Percentiles rank a stretch among this genome's conserved stretches.
Conservation (phyloP, 2,797 vertebrate genomes). For the Chromis chromis region DNA sequence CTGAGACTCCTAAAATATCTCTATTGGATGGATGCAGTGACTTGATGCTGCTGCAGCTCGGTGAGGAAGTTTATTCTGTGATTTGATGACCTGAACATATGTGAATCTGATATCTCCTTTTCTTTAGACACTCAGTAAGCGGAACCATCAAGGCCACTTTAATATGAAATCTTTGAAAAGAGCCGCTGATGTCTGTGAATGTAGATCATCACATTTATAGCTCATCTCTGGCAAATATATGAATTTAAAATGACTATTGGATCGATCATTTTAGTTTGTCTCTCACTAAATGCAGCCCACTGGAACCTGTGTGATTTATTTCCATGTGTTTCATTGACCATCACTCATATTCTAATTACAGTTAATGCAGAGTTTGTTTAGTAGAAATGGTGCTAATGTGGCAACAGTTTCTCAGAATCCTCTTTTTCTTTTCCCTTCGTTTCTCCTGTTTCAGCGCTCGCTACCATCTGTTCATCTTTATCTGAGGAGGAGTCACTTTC, state of each 20-base stretch:
- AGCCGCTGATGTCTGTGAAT: constrained; percentile 35
- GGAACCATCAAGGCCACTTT: constrained; percentile 36
- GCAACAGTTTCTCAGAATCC: background rate
- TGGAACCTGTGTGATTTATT: background rate
- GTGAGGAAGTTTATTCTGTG: constrained; percentile 4
- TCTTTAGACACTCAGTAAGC: too few relatives aligned
- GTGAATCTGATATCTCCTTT: too few relatives aligned
- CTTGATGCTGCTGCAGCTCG: too few relatives aligned
- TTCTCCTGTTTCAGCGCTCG: constrained; percentile 29
- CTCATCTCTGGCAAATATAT: background rate
- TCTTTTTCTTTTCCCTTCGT: constrained; percentile 11
- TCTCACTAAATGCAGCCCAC: background rate
- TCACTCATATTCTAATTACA: background rate
- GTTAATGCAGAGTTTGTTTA: background rate
- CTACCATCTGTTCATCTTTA: constrained; percentile 66
- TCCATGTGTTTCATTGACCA: background rate
- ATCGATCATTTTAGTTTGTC: constrained; percentile 13
- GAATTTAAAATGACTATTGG: constrained; percentile 4
- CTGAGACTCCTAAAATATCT: too few relatives aligned
- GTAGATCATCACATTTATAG: constrained; percentile 18
- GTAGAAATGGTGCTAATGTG: too few relatives aligned
- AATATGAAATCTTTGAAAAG: constrained; percentile 33
- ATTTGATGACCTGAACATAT: background rate
- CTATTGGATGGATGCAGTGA: too few relatives aligned
- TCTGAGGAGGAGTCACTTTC: constrained; percentile 44